Conservation (phyloP, 2,888 invertebrate genomes). For the Eustalomyia histrio region DNA sequence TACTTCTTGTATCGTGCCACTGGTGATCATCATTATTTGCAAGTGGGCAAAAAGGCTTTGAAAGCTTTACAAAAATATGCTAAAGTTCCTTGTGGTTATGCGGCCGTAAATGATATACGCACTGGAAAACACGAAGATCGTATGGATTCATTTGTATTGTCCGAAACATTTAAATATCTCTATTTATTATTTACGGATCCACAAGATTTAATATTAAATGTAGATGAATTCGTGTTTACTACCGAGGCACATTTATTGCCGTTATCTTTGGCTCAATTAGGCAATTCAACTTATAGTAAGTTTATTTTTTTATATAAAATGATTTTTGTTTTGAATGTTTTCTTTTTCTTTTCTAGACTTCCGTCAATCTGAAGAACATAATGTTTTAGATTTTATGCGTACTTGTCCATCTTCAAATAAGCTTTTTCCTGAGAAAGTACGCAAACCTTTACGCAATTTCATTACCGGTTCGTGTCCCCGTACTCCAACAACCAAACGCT, state of each 20-base stretch:
- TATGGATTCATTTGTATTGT: slow-evolving; percentile 98
- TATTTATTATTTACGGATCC: slow-evolving; percentile 95
- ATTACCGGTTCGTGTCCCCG: slow-evolving; percentile 90
- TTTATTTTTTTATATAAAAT: slow-evolving; percentile 32
- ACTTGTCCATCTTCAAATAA: slow-evolving; percentile 93
- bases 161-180: slow-evolving; percentile 98
- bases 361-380: slow-evolving; percentile 81
- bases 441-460: slow-evolving; percentile 91
- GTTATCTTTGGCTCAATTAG: slow-evolving; percentile 86
- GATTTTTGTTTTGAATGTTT: not conserved
- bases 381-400: slow-evolving; percentile 81
- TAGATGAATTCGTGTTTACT: slow-evolving; percentile 93
- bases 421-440: slow-evolving; percentile 90
- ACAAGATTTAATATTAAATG: slow-evolving; percentile 88
- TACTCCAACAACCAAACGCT: slow-evolving; percentile 82
- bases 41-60: slow-evolving; percentile 91
- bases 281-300: slow-evolving; percentile 81
- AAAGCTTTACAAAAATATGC: slow-evolving; percentile 94
- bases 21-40: slow-evolving; percentile 95
- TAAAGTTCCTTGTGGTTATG: slow-evolving; percentile 97
- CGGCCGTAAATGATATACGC: slow-evolving; percentile 97
- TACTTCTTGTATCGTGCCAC: slow-evolving; percentile 98
- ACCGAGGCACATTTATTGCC: slow-evolving; percentile 98
- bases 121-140: slow-evolving; percentile 95
- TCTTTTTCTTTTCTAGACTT: slow-evolving; percentile 75